Percentiles rank a stretch among this genome's conserved stretches.
These are phyloP conservation scores for Piscicola geometra DNA, from an alignment of 2,888 invertebrate genomes.

Conservation along the genomic window DNA sequence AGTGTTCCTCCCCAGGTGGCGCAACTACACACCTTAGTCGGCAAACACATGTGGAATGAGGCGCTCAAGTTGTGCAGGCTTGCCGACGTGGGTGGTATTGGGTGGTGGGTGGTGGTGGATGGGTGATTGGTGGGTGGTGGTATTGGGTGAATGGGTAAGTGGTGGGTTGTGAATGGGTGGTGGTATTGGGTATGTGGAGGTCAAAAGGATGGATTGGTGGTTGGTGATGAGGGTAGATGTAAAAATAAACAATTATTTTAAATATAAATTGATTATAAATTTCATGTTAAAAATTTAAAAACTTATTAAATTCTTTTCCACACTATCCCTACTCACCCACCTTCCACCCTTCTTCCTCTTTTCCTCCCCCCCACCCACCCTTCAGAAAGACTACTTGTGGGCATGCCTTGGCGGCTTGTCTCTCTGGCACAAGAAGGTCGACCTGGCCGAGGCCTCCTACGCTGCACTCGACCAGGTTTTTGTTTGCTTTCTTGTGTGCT, in stretches of 20 bases:
- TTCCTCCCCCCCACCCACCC: neutral
- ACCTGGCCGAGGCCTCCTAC: slow-evolving; percentile 89
- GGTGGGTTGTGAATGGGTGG: too few species aligned
- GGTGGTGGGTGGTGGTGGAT: too few species aligned
- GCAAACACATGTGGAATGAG: slow-evolving; percentile 66
- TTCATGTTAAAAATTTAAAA: too few species aligned
- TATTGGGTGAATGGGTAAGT: too few species aligned
- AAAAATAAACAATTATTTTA: too few species aligned
- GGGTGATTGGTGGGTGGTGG: too few species aligned
- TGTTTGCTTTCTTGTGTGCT: too few species aligned
- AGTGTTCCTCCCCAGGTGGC: slow-evolving; percentile 61
- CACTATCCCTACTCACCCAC: neutral
- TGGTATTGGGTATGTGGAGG: too few species aligned
- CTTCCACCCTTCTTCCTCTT: neutral
- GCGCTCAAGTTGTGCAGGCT: slow-evolving; percentile 74
- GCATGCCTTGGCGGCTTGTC: slow-evolving; percentile 87
- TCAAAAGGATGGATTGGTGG: too few species aligned
- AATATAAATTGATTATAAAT: too few species aligned
- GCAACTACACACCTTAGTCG: slow-evolving; percentile 66
- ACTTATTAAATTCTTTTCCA: neutral
- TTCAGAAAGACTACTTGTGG: slow-evolving; percentile 66
- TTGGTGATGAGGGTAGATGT: too few species aligned
- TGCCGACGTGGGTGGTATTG: slow-evolving; percentile 59
- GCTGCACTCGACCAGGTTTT: slow-evolving; percentile 74
- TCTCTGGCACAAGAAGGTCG: slow-evolving; percentile 76